Conservation (phyloP, 2,888 invertebrate species). For the Diaphora mendica region DNA sequence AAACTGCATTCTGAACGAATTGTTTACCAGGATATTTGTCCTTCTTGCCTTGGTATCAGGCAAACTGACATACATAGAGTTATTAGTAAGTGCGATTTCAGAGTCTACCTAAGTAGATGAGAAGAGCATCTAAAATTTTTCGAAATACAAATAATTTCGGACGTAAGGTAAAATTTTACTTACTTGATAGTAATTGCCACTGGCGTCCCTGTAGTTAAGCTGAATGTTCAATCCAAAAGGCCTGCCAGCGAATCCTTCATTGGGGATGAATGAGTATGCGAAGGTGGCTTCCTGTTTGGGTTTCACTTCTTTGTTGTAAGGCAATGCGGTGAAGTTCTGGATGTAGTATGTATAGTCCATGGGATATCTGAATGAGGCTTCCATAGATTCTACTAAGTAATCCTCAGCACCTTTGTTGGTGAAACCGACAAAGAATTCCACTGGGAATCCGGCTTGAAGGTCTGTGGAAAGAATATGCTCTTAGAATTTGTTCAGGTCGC, state of each 20-base stretch:
- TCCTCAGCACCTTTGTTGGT: slow-evolving; percentile 97
- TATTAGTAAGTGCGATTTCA: no score
- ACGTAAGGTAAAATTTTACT: neutral
- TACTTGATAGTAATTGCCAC: slow-evolving; percentile 88
- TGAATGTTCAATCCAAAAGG: slow-evolving; percentile 98
- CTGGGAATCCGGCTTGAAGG: slow-evolving; percentile 95
- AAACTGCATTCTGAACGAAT: no score
- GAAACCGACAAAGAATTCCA: slow-evolving; percentile 98
- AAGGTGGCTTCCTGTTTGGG: slow-evolving; percentile 97
- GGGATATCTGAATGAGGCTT: slow-evolving; percentile 99
- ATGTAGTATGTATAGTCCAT: slow-evolving; percentile 99
- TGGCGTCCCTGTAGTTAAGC: slow-evolving; percentile 94
- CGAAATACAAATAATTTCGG: no score
- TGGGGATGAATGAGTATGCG: slow-evolving; percentile 97
- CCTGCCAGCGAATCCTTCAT: slow-evolving; percentile 98
- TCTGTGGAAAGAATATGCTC: slow-evolving; percentile 84
- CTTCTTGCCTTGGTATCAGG: no score
- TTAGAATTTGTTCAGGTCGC: no score
- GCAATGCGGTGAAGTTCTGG: slow-evolving; percentile 98
- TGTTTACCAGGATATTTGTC: no score
- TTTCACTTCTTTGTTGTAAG: slow-evolving; percentile 95
- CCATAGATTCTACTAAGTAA: slow-evolving; percentile 96
- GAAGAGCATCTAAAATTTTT: no score
- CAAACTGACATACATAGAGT: no score
- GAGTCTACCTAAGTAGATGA: no score